These are phyloP conservation scores for Megastigmus dorsalis DNA, from an alignment of 2,888 invertebrate genomes.

Conservation along the genomic window DNA sequence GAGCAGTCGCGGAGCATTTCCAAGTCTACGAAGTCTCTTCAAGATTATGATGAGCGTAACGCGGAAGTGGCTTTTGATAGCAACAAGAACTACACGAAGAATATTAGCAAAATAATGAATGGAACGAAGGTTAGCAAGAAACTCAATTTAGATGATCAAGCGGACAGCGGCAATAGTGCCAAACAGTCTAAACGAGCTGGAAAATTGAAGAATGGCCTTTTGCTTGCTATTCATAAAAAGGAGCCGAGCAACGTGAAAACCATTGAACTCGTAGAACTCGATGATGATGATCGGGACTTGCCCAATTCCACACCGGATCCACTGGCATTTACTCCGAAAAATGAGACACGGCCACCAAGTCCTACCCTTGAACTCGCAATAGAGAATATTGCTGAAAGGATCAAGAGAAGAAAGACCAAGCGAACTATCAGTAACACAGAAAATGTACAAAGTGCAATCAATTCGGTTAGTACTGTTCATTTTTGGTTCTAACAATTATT, in stretches of 20 bases:
- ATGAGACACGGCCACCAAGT: too few species aligned
- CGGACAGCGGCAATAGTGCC: slow-evolving; percentile 19
- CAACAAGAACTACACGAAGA: slow-evolving; percentile 69
- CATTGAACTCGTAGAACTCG: slow-evolving; percentile 46
- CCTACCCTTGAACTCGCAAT: slow-evolving; percentile 51
- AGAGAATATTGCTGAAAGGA: slow-evolving; percentile 71
- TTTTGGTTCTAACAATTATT: too few species aligned
- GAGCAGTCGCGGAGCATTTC: slow-evolving; percentile 33
- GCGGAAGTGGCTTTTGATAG: slow-evolving; percentile 64
- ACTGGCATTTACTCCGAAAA: too few species aligned
- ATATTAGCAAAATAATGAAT: slow-evolving; percentile 63
- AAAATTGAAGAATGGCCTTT: slow-evolving; percentile 47
- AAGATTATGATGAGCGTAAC: slow-evolving; percentile 34
- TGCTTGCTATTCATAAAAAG: slow-evolving; percentile 22
- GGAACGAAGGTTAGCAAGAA: slow-evolving; percentile 67
- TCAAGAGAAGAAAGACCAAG: slow-evolving; percentile 67
- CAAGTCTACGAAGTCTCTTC: slow-evolving; percentile 41
- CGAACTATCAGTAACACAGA: slow-evolving; percentile 47
- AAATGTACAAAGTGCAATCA: slow-evolving; percentile 51
- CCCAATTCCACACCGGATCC: too few species aligned
- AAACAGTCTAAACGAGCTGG: slow-evolving; percentile 48
- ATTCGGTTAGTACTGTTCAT: slow-evolving; percentile 41
- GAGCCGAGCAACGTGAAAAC: slow-evolving; percentile 8
- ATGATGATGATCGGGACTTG: slow-evolving; percentile 50
- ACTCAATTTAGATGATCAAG: slow-evolving; percentile 58